phyloP scores from a whole-genome alignment of 2,797 vertebrate species.

The Epinephelus awoara region DNA sequence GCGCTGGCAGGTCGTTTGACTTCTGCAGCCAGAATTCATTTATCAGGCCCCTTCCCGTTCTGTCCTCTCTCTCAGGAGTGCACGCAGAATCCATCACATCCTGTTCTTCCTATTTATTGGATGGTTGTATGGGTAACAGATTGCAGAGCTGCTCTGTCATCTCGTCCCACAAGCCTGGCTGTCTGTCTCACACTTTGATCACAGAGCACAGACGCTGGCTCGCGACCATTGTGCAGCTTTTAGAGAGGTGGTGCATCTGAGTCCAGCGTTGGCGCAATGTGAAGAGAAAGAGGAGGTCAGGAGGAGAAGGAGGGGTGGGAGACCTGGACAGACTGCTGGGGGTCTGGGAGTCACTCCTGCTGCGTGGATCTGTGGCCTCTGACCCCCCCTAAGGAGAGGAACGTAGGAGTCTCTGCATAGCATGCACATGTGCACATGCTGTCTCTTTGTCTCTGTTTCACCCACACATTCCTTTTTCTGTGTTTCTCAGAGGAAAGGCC shows the following conservation, averaged over 20 bases:
- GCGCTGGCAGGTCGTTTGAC: constrained; percentile 69
- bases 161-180: constrained; percentile 39
- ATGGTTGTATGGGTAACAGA: constrained; percentile 52
- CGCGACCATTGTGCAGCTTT: constrained; percentile 9
- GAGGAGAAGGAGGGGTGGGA: constrained; percentile 9
- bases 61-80: constrained; percentile 33
- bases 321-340: constrained; percentile 18
- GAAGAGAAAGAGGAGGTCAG: constrained; percentile 6
- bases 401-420: not conserved
- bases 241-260: constrained; percentile 11
- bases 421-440: constrained; percentile 16
- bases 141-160: constrained; percentile 52
- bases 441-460: constrained; percentile 37
- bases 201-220: constrained; percentile 10
- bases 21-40: constrained; percentile 65
- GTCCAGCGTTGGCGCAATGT: constrained; percentile 11
- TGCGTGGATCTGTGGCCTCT: constrained; percentile 43
- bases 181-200: constrained; percentile 47
- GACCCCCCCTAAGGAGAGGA: not conserved
- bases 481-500: constrained; percentile 29
- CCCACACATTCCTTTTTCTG: constrained; percentile 27
- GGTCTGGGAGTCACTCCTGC: constrained; percentile 29
- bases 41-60: constrained; percentile 38
- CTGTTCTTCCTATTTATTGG: constrained; percentile 48
- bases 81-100: constrained; percentile 56